Conservation (phyloP, 2,888 invertebrate species). For the Ophion obscuratus region DNA sequence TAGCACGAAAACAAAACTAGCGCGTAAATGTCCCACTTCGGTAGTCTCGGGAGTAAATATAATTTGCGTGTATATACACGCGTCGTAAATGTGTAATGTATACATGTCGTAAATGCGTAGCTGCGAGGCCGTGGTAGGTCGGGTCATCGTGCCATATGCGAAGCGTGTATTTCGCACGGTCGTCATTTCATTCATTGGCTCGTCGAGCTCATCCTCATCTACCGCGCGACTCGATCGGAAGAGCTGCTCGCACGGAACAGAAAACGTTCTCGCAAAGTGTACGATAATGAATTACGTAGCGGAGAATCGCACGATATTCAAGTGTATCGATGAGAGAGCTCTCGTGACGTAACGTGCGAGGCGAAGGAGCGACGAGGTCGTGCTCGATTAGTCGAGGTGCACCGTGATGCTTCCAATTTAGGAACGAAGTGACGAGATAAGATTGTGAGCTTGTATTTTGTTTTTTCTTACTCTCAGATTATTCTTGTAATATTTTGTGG, state of each 20-base stretch:
- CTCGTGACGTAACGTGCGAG: neutral
- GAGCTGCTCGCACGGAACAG: neutral
- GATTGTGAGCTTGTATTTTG: neutral
- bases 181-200: constrained; percentile 64
- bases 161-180: constrained; percentile 70
- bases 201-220: constrained; percentile 50
- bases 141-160: constrained; percentile 69
- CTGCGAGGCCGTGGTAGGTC: neutral
- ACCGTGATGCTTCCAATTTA: neutral
- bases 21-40: constrained; percentile 1
- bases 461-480: neutral
- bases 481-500: no score
- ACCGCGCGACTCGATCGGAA: neutral
- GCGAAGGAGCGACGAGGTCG: neutral
- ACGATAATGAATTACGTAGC: neutral
- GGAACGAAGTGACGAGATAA: neutral
- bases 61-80: constrained; percentile 25
- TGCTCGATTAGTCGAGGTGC: neutral
- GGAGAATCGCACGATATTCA: neutral
- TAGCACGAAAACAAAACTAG: constrained; percentile 15
- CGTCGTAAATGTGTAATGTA: neutral
- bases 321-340: neutral
- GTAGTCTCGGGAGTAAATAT: constrained; percentile 31
- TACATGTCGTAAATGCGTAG: neutral
- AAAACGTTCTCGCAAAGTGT: neutral